Percentiles rank a stretch among this genome's conserved stretches.
Evolutionary conservation across 2,797 vertebrate species (phyloP).

Genomic region (Cossypha caffra): DNA sequence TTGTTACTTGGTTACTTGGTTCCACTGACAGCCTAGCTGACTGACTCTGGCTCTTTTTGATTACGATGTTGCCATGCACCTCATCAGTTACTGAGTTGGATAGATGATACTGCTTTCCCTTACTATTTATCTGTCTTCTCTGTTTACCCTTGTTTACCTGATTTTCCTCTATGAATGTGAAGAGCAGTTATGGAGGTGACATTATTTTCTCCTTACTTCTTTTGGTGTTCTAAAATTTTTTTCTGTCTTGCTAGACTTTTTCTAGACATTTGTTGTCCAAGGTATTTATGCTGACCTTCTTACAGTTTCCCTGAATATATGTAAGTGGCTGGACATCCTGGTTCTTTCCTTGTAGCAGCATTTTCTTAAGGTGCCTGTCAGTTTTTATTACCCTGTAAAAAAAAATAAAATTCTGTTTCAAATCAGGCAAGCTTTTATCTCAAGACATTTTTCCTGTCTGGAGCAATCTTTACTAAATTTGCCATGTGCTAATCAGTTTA

Average conservation of each 20-base stretch:
- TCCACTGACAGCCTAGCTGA: neutral
- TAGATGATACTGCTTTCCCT: neutral
- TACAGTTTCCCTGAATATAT: neutral
- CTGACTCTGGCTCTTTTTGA: neutral
- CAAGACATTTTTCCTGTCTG: neutral
- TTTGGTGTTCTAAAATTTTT: neutral
- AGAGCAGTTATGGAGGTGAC: neutral
- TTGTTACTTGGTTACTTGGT: neutral
- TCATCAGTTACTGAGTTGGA: neutral
- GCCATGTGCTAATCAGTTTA: neutral
- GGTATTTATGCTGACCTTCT: neutral
- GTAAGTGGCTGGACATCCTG: neutral
- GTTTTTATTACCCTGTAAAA: neutral
- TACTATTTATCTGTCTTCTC: neutral
- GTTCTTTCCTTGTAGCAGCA: neutral
- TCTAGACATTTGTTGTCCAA: neutral
- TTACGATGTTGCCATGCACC: neutral
- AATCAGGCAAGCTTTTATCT: neutral
- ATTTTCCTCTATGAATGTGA: neutral
- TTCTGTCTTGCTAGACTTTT: neutral
- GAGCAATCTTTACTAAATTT: neutral
- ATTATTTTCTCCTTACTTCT: neutral
- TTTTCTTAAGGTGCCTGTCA: neutral
- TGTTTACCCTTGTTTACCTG: neutral
- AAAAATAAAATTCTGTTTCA: neutral